Evolutionary conservation across 2,113 vertebrate genomes (phyloP), one percentile per base, ranked within the genome.

Genomic region (Toxotes chatareus): DNA sequence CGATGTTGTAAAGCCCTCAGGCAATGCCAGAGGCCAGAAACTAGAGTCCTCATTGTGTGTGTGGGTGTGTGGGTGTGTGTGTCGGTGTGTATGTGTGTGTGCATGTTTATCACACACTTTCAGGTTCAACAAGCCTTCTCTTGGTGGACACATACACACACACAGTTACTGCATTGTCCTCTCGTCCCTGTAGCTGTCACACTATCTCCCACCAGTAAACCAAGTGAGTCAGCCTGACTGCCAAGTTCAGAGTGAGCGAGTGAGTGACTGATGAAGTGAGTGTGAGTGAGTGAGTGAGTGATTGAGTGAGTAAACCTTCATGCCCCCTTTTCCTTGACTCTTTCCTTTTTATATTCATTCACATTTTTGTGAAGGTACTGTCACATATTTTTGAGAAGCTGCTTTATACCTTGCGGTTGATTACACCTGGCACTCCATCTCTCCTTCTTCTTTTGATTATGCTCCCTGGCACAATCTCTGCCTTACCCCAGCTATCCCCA

Each of bases 161-260:
- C 42, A 73, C 31, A 49, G 36, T 69, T 19, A 62, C 16, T 34
- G 53, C 65, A 82, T 73, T 87, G 79, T 89, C 56, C 73, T 72
- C 46, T 38, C 56, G n/a, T 75, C 82, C 64, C 46, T 70, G 65
- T 59, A 38, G 51, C 62, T 73, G 79, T 70, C 23, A 60, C 64
- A 78, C 55, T 61, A 78, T 73, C 73, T 73, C 56, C 66, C 76
- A 69, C 32, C 46, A 32, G 23, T 36, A 60, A 61, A 57, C n/a
- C 61, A 27, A 55, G 36, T 63, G 73, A 79, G 64, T 73, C 51
- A 62, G 60, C n/a, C 78, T 40, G 55, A 72, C 67, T 32, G 7
- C 57, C 32, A 60, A 17, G 68, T 64, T 73, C 47, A 36, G 19
- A 42, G 59, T 49, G 67, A 40, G 46, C 47, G 32, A 75, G 19